phyloP scores from a whole-genome alignment of 1,140 invertebrate genomes.

The Odontomachus brunneus region DNA sequence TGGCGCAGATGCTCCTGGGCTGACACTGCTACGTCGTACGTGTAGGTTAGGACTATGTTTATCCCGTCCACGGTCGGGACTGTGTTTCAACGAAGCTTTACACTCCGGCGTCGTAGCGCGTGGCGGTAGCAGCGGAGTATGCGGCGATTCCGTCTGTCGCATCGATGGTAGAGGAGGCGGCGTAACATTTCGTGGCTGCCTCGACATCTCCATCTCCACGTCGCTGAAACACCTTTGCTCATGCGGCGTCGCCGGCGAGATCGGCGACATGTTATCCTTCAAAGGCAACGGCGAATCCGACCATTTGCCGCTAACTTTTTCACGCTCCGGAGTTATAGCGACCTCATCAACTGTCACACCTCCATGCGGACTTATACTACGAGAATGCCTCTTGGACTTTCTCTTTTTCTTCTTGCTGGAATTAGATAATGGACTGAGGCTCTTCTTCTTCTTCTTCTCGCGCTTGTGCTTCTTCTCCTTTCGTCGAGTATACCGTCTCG shows the following conservation, averaged over 20 bases:
- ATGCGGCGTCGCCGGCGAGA: conserved; percentile 87
- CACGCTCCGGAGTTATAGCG: conserved; percentile 66
- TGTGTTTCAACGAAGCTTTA: conserved; percentile 70
- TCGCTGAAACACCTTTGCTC: conserved; percentile 79
- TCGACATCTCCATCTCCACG: conserved; percentile 80
- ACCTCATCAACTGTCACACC: conserved; percentile 65
- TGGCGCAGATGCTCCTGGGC: conserved; percentile 70
- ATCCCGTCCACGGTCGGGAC: conserved; percentile 70
- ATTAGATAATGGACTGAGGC: conserved; percentile 79
- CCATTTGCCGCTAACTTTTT: conserved; percentile 74
- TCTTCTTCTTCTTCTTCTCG: conserved; percentile 90
- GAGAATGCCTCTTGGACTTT: conserved; percentile 88
- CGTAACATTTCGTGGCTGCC: conserved; percentile 77
- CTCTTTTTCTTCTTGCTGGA: conserved; percentile 89
- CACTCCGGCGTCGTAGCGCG: conserved; percentile 83
- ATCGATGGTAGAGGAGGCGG: conserved; percentile 80
- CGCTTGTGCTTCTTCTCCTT: conserved; percentile 88
- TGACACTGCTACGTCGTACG: conserved; percentile 64
- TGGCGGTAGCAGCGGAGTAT: conserved; percentile 87
- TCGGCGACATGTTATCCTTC: conserved; percentile 85
- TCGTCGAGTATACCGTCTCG: conserved; percentile 83
- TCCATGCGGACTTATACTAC: conserved; percentile 87
- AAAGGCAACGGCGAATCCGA: conserved; percentile 80
- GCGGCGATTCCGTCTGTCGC: conserved; percentile 84
- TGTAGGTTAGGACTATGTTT: conserved; percentile 79